Evolutionary conservation across 2,113 vertebrate genomes (phyloP).

Genomic region (Motacilla alba): DNA sequence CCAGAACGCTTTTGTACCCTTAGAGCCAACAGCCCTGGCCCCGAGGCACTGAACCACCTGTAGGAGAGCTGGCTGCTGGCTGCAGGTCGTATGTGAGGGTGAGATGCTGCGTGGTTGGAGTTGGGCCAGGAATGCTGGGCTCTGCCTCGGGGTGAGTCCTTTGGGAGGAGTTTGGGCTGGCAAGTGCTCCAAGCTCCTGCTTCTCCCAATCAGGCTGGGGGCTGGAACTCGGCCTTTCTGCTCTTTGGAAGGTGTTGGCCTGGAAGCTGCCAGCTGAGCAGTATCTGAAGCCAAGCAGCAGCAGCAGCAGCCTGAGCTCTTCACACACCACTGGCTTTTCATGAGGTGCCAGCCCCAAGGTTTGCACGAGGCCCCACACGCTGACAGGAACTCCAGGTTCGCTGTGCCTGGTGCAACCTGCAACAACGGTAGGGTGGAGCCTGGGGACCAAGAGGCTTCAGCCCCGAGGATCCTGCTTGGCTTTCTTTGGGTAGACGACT

Average conservation of each 20-base stretch:
- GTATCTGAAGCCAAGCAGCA: background rate
- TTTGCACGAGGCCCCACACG: fast-evolving
- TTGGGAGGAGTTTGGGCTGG: fast-evolving
- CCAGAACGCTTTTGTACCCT: background rate
- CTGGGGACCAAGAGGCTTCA: background rate
- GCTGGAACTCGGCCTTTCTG: background rate
- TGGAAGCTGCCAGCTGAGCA: background rate
- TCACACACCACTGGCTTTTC: fast-evolving
- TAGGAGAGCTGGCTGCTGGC: background rate
- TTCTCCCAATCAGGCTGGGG: background rate
- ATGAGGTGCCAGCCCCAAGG: background rate
- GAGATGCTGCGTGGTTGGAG: background rate
- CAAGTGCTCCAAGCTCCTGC: fast-evolving
- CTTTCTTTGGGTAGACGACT: background rate
- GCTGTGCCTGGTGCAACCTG: background rate
- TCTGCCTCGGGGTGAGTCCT: fast-evolving
- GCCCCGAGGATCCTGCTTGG: background rate
- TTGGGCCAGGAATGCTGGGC: background rate
- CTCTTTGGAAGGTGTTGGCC: background rate
- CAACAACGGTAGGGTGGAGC: background rate
- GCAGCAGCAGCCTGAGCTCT: background rate
- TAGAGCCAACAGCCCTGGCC: background rate
- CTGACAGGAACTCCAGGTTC: background rate
- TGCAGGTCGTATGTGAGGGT: fast-evolving
- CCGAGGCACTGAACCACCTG: background rate